These are phyloP conservation scores for Amphiprion clarkii DNA, from an alignment of 2,797 vertebrate species.

Conservation along the genomic window DNA sequence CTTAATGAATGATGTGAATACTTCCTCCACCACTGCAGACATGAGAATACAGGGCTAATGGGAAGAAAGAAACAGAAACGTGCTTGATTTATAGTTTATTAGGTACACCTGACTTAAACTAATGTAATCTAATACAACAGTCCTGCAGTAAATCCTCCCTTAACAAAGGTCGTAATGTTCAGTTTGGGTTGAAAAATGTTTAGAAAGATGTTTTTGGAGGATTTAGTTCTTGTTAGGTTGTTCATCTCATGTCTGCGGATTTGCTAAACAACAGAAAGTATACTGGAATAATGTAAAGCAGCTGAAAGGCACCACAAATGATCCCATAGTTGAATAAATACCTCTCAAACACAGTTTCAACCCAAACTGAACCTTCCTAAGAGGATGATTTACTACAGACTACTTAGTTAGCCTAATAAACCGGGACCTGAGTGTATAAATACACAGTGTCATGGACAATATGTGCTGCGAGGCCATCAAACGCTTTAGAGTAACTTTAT, in stretches of 20 bases:
- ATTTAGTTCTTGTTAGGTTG: background rate
- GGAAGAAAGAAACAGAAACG: background rate
- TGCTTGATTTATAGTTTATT: slow-evolving; percentile 24
- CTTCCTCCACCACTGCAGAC: background rate
- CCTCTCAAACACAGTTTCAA: background rate
- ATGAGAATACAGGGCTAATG: background rate
- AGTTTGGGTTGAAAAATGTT: background rate
- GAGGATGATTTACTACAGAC: background rate
- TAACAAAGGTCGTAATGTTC: background rate
- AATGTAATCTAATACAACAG: slow-evolving; percentile 16
- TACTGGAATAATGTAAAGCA: background rate
- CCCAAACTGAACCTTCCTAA: background rate
- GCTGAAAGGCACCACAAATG: background rate
- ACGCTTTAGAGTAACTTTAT: slow-evolving; percentile 46
- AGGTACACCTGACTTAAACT: slow-evolving; percentile 18
- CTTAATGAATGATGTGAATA: too few relatives aligned
- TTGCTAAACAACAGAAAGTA: background rate
- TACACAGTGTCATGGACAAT: slow-evolving; percentile 13
- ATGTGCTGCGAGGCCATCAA: slow-evolving; percentile 13
- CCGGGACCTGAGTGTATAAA: background rate
- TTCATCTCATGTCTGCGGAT: too few relatives aligned
- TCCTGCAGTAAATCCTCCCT: slow-evolving; percentile 9
- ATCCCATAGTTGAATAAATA: too few relatives aligned
- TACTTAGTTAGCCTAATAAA: background rate
- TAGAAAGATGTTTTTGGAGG: background rate